Percentiles rank a stretch among this genome's conserved stretches.
phyloP scores from a whole-genome alignment of 2,888 invertebrate species.

The Lycaena phlaeas region DNA sequence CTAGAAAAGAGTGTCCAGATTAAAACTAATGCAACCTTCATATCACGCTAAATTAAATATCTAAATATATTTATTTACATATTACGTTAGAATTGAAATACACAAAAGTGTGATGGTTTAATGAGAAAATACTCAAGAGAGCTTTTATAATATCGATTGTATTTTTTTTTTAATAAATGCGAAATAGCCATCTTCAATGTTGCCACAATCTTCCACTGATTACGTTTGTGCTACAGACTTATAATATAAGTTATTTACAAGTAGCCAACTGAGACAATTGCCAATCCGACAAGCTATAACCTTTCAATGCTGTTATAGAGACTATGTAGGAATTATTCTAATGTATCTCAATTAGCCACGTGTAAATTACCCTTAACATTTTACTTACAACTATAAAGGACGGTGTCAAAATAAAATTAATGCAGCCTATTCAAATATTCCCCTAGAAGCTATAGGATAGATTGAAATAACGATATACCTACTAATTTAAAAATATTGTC shows the following conservation, averaged over 20 bases:
- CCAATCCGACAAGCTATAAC: not conserved
- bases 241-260: not conserved
- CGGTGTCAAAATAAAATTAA: slow-evolving; percentile 44
- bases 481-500: not conserved
- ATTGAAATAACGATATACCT: not conserved
- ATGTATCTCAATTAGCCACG: not conserved
- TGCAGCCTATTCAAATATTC: slow-evolving; percentile 14
- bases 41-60: not conserved
- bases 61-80: not conserved
- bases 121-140: not conserved
- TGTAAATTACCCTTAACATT: slow-evolving; percentile 8
- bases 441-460: slow-evolving; percentile 10
- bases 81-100: not conserved
- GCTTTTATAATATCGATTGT: slow-evolving; percentile 1
- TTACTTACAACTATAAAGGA: slow-evolving; percentile 41
- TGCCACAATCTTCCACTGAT: slow-evolving; percentile 2
- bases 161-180: not conserved
- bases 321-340: not conserved
- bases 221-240: slow-evolving; percentile 4
- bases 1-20: too few species aligned
- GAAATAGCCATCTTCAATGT: not conserved
- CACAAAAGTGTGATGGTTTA: slow-evolving; percentile 1
- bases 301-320: not conserved
- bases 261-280: not conserved
- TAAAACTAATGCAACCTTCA: too few species aligned